These are phyloP conservation scores for Nansenia antarctica DNA, from an alignment of 2,113 vertebrate species.

Conservation along the genomic window DNA sequence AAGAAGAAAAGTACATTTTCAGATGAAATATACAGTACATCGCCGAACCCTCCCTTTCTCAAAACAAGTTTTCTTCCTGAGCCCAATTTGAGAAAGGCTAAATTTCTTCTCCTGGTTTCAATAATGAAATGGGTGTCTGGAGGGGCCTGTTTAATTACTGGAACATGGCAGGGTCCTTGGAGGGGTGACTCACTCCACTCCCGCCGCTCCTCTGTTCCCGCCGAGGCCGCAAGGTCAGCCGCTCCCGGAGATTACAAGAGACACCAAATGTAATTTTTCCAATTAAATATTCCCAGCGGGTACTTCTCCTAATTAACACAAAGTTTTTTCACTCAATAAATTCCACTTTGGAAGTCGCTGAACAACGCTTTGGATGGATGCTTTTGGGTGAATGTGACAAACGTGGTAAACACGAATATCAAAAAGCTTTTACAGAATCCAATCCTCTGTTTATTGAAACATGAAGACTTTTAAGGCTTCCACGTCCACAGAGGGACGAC, in stretches of 20 bases:
- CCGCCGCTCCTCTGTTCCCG: slow-evolving; percentile 16
- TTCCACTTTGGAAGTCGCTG: slow-evolving; percentile 26
- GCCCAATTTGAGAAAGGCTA: no score
- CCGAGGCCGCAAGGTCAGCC: slow-evolving; percentile 55
- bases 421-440: no score
- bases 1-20: no score
- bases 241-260: slow-evolving; percentile 37
- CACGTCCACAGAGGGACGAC: no score
- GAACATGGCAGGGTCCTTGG: slow-evolving; percentile 43
- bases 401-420: no score
- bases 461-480: no score
- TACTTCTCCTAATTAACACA: slow-evolving; percentile 41
- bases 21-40: no score
- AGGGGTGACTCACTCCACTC: slow-evolving; percentile 36
- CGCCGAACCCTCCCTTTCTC: no score
- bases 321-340: slow-evolving; percentile 10
- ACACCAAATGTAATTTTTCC: slow-evolving; percentile 27
- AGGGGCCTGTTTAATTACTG: slow-evolving; percentile 64
- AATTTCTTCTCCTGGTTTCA: slow-evolving; percentile 45
- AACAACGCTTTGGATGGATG: no score
- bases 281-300: slow-evolving; percentile 46
- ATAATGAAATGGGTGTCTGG: slow-evolving; percentile 47
- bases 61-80: no score
- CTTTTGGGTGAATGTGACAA: slow-evolving; percentile 12
- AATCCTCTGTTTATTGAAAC: no score